Percentiles rank a stretch among this genome's conserved stretches.
Conservation (phyloP, 2,888 invertebrate genomes). For the Mesorhabditis belari region DNA sequence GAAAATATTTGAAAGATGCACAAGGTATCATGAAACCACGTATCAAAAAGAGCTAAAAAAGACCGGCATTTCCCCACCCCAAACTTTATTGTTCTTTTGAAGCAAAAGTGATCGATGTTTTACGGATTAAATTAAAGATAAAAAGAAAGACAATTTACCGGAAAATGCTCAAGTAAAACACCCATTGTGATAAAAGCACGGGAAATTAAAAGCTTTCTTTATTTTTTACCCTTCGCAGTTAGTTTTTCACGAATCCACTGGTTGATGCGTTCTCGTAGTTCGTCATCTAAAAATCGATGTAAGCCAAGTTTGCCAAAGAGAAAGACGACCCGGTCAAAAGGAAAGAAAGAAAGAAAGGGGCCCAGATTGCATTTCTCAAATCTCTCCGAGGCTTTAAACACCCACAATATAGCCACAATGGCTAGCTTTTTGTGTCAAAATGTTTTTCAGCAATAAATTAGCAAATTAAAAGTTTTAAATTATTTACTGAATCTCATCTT, state of each 20-base stretch:
- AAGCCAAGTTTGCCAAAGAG: neutral
- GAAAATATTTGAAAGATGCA: neutral
- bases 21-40: neutral
- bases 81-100: no score
- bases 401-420: no score
- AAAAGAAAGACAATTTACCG: neutral
- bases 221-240: conserved; percentile 5
- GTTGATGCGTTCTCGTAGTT: conserved; percentile 28
- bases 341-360: no score
- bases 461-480: neutral
- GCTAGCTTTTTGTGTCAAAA: neutral
- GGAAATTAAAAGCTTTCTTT: neutral
- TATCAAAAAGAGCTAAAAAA: no score
- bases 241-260: conserved; percentile 25
- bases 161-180: neutral
- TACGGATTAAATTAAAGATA: no score
- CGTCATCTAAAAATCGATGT: conserved; percentile 24
- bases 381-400: no score
- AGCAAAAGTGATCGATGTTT: no score
- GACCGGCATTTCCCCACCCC: no score
- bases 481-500: conserved; percentile 11
- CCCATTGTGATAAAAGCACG: neutral
- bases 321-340: no score
- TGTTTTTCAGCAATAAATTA: neutral
- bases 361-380: no score